A percentile compares a stretch with the other conserved stretches of the same genome.
phyloP scores from a whole-genome alignment of 2,113 vertebrate species.

The Sinosuthora webbiana region DNA sequence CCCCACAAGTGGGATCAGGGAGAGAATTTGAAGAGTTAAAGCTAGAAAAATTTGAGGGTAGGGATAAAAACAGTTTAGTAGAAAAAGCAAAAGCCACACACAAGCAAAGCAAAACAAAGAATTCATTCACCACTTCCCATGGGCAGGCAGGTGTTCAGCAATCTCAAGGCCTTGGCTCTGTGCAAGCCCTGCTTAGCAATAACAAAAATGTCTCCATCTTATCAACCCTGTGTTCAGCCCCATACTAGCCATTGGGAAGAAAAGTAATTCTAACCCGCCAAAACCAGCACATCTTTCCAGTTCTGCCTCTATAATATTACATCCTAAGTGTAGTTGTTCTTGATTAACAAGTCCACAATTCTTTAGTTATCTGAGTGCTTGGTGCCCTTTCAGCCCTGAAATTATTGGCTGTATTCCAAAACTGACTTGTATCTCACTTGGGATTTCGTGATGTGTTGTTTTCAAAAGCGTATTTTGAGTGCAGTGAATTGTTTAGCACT shows the following conservation, averaged over 20 bases:
- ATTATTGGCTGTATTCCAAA: neutral
- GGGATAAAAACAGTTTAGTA: neutral
- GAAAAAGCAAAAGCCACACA: neutral
- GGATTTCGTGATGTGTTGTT: neutral
- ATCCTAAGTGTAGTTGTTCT: neutral
- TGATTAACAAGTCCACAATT: neutral
- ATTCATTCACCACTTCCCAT: neutral
- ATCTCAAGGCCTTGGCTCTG: neutral
- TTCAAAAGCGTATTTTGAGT: neutral
- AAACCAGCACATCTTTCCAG: neutral
- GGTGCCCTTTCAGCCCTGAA: neutral
- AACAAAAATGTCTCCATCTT: neutral
- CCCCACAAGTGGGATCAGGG: too few relatives aligned
- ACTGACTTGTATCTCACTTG: neutral
- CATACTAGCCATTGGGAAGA: neutral
- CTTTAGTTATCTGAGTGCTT: neutral
- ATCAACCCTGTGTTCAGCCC: neutral
- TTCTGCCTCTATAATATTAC: neutral
- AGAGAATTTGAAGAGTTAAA: neutral
- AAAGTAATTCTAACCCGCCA: neutral
- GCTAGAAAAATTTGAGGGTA: neutral
- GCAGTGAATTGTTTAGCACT: neutral
- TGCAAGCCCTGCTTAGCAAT: neutral
- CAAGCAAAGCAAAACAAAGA: neutral
- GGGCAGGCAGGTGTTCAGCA: neutral